phyloP scores from a whole-genome alignment of 2,113 vertebrate species.

The Potamarius usumacintae region DNA sequence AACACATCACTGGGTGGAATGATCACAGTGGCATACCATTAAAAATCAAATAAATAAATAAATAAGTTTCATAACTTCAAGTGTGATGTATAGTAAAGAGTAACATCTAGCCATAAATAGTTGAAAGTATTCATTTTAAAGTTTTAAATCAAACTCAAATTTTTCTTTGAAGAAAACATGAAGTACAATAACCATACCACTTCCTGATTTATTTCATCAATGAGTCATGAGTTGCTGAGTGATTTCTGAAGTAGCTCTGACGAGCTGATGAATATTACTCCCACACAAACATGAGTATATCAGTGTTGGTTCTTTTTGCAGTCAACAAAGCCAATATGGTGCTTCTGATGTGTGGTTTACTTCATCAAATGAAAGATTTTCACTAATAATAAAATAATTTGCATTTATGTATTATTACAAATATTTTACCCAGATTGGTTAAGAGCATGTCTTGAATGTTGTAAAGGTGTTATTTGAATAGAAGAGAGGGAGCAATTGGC shows the following conservation, averaged over 20 bases:
- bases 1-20: background rate
- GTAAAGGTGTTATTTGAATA: background rate
- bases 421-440: background rate
- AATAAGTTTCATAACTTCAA: background rate
- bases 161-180: conserved; percentile 3
- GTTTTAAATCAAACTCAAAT: conserved; percentile 9
- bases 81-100: background rate
- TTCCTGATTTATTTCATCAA: conserved; percentile 40
- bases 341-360: background rate
- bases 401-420: background rate
- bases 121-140: background rate
- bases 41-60: background rate
- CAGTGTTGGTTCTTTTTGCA: conserved; percentile 18
- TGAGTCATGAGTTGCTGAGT: conserved; percentile 46
- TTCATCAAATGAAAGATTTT: background rate
- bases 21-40: background rate
- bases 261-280: conserved; percentile 36
- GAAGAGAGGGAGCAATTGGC: conserved; percentile 2
- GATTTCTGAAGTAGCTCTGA: conserved; percentile 26
- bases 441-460: background rate
- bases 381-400: background rate
- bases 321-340: conserved; percentile 14
- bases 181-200: conserved; percentile 11
- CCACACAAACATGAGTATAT: conserved; percentile 16
- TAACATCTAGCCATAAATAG: background rate